A percentile compares a stretch with the other conserved stretches of the same genome.
Conservation (phyloP, 2,797 vertebrate genomes). For the Tangara arthus region DNA sequence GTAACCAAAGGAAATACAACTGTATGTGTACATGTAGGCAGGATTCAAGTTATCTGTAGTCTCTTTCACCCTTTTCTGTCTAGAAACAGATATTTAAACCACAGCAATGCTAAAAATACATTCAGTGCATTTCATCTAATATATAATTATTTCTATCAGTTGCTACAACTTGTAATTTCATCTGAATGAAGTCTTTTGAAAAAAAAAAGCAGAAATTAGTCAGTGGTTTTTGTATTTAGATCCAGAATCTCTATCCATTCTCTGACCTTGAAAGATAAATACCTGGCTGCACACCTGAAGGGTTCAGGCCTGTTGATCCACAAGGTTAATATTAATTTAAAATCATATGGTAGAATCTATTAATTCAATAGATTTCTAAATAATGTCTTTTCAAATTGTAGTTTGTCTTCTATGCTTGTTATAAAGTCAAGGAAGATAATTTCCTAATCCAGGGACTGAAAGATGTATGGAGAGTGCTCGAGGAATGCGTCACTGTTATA, state of each 20-base stretch:
- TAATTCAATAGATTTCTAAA: neutral
- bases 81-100: neutral
- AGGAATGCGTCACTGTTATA: slow-evolving; percentile 8
- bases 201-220: neutral
- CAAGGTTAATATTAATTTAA: neutral
- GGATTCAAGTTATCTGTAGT: neutral
- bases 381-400: neutral
- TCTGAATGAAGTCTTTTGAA: neutral
- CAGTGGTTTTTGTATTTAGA: neutral
- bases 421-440: neutral
- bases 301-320: neutral
- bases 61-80: neutral
- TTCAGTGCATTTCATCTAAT: neutral
- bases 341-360: neutral
- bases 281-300: neutral
- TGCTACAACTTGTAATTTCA: neutral
- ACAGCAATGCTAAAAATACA: neutral
- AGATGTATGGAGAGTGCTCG: neutral
- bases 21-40: neutral
- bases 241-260: neutral
- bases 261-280: neutral
- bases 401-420: neutral
- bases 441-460: neutral
- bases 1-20: neutral
- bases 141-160: neutral